Evolutionary conservation across 2,888 invertebrate genomes (phyloP).

Genomic region (Lamproptera curius): DNA sequence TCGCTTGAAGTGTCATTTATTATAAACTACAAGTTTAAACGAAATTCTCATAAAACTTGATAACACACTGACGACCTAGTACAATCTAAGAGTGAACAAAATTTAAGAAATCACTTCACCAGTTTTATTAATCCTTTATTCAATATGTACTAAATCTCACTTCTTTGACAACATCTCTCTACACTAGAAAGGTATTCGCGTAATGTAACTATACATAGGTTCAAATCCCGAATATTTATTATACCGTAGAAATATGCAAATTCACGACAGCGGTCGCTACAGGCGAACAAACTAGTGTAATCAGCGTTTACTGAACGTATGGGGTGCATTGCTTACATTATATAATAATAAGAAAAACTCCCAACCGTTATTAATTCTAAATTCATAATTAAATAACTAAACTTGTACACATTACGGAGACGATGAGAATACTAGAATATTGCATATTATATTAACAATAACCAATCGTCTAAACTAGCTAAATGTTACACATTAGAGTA

Average conservation of each 20-base stretch:
- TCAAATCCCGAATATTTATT: conserved; percentile 12
- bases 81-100: too few species aligned
- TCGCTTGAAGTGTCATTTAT: too few species aligned
- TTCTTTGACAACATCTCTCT: neutral
- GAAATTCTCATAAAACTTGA: too few species aligned
- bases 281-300: conserved; percentile 31
- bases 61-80: too few species aligned
- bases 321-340: conserved; percentile 34
- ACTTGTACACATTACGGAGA: neutral
- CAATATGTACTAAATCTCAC: too few species aligned
- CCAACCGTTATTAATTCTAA: conserved; percentile 47
- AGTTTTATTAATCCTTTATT: too few species aligned
- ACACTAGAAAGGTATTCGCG: neutral
- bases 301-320: conserved; percentile 39
- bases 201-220: neutral
- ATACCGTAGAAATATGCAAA: conserved; percentile 7
- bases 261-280: conserved; percentile 9
- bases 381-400: conserved; percentile 42
- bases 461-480: conserved; percentile 1
- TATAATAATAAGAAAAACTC: conserved; percentile 36
- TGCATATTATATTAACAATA: too few species aligned
- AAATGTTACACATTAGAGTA: neutral
- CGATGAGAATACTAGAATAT: too few species aligned
- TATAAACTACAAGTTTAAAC: too few species aligned
- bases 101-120: too few species aligned